phyloP scores from a whole-genome alignment of 1,140 invertebrate genomes.

The Centruroides vittatus region DNA sequence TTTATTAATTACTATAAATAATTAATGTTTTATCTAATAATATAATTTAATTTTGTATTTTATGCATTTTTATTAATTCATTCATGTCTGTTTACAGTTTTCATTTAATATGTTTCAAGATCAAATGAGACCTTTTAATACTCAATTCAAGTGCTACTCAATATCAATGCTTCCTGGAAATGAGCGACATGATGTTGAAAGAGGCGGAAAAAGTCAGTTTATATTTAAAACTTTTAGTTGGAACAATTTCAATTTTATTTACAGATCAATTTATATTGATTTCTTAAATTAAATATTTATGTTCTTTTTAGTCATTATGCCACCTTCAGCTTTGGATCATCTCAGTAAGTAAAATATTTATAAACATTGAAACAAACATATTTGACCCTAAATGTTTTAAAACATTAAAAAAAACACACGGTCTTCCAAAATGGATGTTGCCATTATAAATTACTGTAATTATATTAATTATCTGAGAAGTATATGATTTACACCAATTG shows the following conservation, averaged over 20 bases:
- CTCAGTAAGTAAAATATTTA: conserved; percentile 41
- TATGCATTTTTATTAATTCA: too few relatives aligned
- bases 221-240: not conserved
- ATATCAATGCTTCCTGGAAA: conserved; percentile 91
- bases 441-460: too few relatives aligned
- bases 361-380: too few relatives aligned
- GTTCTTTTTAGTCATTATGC: conserved; percentile 76
- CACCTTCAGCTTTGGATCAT: conserved; percentile 83
- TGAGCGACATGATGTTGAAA: conserved; percentile 88
- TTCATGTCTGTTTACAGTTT: conserved; percentile 19
- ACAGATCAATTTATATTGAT: not conserved
- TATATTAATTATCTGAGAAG: too few relatives aligned
- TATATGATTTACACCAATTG: too few relatives aligned
- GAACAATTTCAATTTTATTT: conserved; percentile 1
- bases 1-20: too few relatives aligned
- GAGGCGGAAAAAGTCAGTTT: conserved; percentile 84
- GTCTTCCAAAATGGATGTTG: too few relatives aligned
- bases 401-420: too few relatives aligned
- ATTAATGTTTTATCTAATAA: too few relatives aligned
- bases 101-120: conserved; percentile 26
- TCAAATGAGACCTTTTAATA: conserved; percentile 44
- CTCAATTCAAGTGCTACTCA: conserved; percentile 71
- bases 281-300: conserved; percentile 7
- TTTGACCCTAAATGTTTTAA: too few relatives aligned
- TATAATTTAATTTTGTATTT: too few relatives aligned